Percentiles rank a stretch among this genome's conserved stretches.
Conservation (phyloP, 2,888 invertebrate species). For the Busseola fusca region DNA sequence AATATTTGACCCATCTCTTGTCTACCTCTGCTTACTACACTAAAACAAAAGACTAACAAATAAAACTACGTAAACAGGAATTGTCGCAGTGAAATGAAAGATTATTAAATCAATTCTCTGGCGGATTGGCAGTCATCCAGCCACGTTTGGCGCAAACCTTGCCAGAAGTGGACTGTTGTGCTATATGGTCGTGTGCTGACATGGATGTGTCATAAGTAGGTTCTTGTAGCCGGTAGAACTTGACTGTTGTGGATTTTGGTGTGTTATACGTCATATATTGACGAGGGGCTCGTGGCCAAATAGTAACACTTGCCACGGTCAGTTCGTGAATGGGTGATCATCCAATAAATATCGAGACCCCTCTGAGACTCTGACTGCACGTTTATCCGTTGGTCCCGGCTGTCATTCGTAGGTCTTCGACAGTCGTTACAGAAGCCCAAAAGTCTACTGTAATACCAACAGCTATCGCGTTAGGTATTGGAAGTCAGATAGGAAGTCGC, state of each 20-base stretch:
- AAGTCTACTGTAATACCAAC: too few relatives aligned
- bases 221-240: slow-evolving; percentile 17
- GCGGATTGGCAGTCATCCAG: slow-evolving; percentile 57
- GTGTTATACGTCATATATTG: slow-evolving; percentile 1
- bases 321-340: too few relatives aligned
- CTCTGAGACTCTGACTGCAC: too few relatives aligned
- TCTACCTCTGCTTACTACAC: too few relatives aligned
- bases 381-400: too few relatives aligned
- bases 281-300: too few relatives aligned
- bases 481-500: too few relatives aligned
- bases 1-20: background rate
- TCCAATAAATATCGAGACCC: too few relatives aligned
- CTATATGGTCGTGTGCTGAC: slow-evolving; percentile 37
- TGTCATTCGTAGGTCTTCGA: too few relatives aligned
- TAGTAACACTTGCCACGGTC: too few relatives aligned
- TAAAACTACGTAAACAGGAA: slow-evolving; percentile 50
- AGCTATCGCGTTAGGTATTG: too few relatives aligned
- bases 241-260: background rate
- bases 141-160: slow-evolving; percentile 51
- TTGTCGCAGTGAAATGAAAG: slow-evolving; percentile 61
- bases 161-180: slow-evolving; percentile 45
- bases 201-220: slow-evolving; percentile 39
- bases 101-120: slow-evolving; percentile 62
- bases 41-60: slow-evolving; percentile 27
- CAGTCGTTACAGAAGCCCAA: too few relatives aligned